A percentile compares a stretch with the other conserved stretches of the same genome.
Evolutionary conservation across 2,888 invertebrate species (phyloP).

Genomic region (Serripes groenlandicus): DNA sequence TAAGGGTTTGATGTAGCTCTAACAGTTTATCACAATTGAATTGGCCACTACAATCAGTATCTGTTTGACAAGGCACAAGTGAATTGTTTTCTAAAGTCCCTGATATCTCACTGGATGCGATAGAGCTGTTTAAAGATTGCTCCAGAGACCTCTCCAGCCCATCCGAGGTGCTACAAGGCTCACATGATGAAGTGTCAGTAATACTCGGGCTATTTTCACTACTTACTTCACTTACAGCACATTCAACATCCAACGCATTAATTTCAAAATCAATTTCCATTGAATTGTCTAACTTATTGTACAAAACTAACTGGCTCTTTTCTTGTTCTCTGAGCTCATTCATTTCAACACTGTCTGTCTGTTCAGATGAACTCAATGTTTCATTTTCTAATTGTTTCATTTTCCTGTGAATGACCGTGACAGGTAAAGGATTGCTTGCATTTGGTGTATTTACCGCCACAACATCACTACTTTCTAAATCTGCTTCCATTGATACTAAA

Average conservation of each 20-base stretch:
- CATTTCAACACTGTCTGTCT: not conserved
- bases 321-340: not conserved
- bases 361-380: too few species aligned
- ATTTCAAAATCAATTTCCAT: too few species aligned
- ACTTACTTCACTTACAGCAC: not conserved
- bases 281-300: not conserved
- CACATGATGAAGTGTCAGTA: not conserved
- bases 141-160: not conserved
- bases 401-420: not conserved
- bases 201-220: too few species aligned
- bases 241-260: not conserved
- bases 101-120: not conserved
- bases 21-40: too few species aligned
- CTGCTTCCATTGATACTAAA: not conserved
- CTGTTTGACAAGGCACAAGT: slow-evolving; percentile 12
- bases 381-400: not conserved
- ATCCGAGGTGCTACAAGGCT: not conserved
- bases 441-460: not conserved
- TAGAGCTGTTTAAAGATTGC: not conserved
- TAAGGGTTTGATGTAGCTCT: too few species aligned
- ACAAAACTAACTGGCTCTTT: not conserved
- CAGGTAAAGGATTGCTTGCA: not conserved
- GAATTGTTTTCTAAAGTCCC: slow-evolving; percentile 3
- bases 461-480: not conserved
- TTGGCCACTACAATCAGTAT: too few species aligned